Base-by-base conservation (phyloP, 2,113 vertebrate genomes). In the Semnopithecus entellus region DNA sequence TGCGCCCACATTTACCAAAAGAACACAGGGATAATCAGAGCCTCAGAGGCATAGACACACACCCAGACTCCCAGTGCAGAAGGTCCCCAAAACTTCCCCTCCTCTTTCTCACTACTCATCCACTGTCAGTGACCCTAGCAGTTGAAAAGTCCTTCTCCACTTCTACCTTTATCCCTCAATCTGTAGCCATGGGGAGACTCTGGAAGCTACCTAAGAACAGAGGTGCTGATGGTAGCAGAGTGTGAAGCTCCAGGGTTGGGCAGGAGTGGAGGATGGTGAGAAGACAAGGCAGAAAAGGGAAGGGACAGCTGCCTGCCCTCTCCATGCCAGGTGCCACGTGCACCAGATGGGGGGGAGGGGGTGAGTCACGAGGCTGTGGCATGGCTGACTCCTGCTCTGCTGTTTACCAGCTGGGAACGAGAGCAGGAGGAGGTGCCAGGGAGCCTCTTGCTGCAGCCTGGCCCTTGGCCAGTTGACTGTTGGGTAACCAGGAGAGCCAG, bases 361-460 rank as follows among this genome's bases (percentile, higher is more conserved):
- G 93, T 8, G 38, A 84, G 96, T 98, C 98, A 97, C 90, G 94
- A 96, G 98, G 98, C 97, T 6, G 45, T 80, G 96, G 96, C 17
- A 0, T 96, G 97, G 96, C 96, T 79, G 92, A 92, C 92, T 95
- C 90, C 92, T 80, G 95, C 66, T 40, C 96, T 6, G 88, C 96
- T 98, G 97, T 98, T 98, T 98, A 98, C 97, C 98, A 97, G 97
- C 97, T 86, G 95, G 94, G 90, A 96, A 88, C 4, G 61, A 88
- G 85, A 80, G 95, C 96, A 40, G 87, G 95, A 94, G 96, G 95
- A 88, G 95, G 96, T 81, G 95, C 97, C 97, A 97, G 83, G 96
- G 95, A 95, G 76, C 96, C 96, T 97, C 94, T 93, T 43, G 18
- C 92, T 70, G 95, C 90, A 94, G 96, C 88, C 94, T 98, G 97